Percentiles rank a stretch among this genome's conserved stretches.
Evolutionary conservation across 2,888 invertebrate species (phyloP).

Genomic region (Eupeodes latifasciatus): DNA sequence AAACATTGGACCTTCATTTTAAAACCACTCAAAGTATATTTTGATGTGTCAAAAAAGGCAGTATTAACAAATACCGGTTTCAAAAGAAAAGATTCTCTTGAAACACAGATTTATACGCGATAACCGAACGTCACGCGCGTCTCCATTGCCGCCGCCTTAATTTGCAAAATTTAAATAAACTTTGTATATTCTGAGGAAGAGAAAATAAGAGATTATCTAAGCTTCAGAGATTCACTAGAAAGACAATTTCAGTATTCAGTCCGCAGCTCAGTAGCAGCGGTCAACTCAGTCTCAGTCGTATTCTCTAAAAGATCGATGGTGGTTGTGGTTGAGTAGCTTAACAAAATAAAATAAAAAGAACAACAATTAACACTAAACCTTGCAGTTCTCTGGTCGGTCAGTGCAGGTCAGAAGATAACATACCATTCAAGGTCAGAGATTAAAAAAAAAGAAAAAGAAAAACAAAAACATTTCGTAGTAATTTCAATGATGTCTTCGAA

Average conservation of each 20-base stretch:
- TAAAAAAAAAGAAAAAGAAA: background rate
- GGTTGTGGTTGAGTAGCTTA: background rate
- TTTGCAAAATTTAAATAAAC: background rate
- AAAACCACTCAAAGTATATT: background rate
- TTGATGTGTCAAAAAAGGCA: too few species aligned
- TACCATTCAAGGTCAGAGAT: background rate
- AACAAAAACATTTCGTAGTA: background rate
- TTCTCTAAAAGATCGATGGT: background rate
- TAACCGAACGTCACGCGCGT: background rate
- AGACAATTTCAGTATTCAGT: too few species aligned
- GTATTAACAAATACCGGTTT: background rate
- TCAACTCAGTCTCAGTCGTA: background rate
- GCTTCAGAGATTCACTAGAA: background rate
- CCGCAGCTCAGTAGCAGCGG: background rate
- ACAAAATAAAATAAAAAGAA: background rate
- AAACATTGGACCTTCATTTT: background rate
- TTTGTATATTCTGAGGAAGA: background rate
- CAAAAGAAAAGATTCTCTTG: background rate
- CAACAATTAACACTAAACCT: background rate
- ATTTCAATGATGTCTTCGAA: conserved; percentile 6
- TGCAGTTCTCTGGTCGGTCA: background rate
- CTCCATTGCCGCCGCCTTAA: background rate
- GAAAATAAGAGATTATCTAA: conserved; percentile 12
- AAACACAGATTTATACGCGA: background rate
- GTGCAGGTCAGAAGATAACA: background rate